Conservation (phyloP, 2,888 invertebrate genomes). For the Steinernema hermaphroditum region DNA sequence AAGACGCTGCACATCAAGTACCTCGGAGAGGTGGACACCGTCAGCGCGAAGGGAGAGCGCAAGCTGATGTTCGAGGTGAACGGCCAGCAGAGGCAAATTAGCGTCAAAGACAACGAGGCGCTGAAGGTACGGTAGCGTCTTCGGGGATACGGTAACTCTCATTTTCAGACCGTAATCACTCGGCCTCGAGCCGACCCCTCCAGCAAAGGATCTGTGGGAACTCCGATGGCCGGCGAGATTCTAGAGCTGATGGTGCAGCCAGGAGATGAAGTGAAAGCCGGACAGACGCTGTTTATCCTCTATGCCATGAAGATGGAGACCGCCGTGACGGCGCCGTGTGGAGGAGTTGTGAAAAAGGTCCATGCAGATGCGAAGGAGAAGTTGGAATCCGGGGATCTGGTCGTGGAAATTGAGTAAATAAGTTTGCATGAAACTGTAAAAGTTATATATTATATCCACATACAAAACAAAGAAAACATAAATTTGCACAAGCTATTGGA, state of each 20-base stretch:
- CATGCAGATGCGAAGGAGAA: slow-evolving; percentile 82
- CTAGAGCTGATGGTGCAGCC: slow-evolving; percentile 86
- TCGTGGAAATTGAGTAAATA: slow-evolving; percentile 76
- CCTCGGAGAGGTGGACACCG: slow-evolving; percentile 73
- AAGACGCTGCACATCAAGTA: slow-evolving; percentile 91
- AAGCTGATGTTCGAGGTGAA: slow-evolving; percentile 98
- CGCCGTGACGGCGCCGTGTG: slow-evolving; percentile 86
- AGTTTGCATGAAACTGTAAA: too few relatives aligned
- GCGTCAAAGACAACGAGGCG: slow-evolving; percentile 86
- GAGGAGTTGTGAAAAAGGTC: slow-evolving; percentile 79
- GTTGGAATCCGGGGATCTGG: slow-evolving; percentile 89
- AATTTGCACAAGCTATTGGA: too few relatives aligned
- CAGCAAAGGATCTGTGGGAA: slow-evolving; percentile 85
- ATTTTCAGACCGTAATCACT: slow-evolving; percentile 78
- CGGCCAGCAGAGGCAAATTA: slow-evolving; percentile 88
- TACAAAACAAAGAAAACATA: too few relatives aligned
- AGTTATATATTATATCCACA: too few relatives aligned
- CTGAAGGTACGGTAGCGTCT: slow-evolving; percentile 73
- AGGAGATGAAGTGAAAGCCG: slow-evolving; percentile 75
- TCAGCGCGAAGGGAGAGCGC: slow-evolving; percentile 86
- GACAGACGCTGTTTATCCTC: slow-evolving; percentile 75
- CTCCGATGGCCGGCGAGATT: slow-evolving; percentile 97
- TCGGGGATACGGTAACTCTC: neutral
- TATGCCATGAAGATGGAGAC: slow-evolving; percentile 99
- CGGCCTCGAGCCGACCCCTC: slow-evolving; percentile 90